Conservation (phyloP, 2,888 invertebrate species). For the Lasioglossum leucozonium region DNA sequence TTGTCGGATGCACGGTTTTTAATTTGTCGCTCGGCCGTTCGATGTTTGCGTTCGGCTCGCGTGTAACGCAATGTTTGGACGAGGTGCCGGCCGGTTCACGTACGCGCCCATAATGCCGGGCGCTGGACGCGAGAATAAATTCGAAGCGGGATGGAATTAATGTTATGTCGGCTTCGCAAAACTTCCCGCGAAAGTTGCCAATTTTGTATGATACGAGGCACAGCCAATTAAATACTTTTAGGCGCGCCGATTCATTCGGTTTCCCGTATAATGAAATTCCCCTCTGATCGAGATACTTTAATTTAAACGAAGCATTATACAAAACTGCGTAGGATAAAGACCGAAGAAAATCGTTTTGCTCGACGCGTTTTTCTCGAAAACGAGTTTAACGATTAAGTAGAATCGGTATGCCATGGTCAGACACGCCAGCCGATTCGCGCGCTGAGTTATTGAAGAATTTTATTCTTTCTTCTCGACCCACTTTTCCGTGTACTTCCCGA, state of each 20-base stretch:
- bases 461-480: too few relatives aligned
- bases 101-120: not conserved
- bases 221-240: not conserved
- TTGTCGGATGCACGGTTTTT: constrained; percentile 11
- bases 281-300: not conserved
- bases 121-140: not conserved
- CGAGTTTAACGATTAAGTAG: too few relatives aligned
- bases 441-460: too few relatives aligned
- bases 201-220: not conserved
- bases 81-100: not conserved
- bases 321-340: too few relatives aligned
- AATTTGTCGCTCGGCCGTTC: not conserved
- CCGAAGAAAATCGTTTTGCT: too few relatives aligned
- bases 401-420: too few relatives aligned
- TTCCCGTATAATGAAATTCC: not conserved
- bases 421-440: too few relatives aligned
- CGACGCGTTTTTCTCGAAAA: too few relatives aligned
- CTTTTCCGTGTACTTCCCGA: too few relatives aligned
- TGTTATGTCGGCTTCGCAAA: not conserved
- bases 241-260: not conserved
- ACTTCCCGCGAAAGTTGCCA: not conserved
- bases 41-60: constrained; percentile 14
- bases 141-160: not conserved
- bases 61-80: not conserved
- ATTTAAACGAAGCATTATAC: not conserved